Base-by-base conservation (phyloP, 2,888 invertebrate genomes). In the Colletes collaris region DNA sequence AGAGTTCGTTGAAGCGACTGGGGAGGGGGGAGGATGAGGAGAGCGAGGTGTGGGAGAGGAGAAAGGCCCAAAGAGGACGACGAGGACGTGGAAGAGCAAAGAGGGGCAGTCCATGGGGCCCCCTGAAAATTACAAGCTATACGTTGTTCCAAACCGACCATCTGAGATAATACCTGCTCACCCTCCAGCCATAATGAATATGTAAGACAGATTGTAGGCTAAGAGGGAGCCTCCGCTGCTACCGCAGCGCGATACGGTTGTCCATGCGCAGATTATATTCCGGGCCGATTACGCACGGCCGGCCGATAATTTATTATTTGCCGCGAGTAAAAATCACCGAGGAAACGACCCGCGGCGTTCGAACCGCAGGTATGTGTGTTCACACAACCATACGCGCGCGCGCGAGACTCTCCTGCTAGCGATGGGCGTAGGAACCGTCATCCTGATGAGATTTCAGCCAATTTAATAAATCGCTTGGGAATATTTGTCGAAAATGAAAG, bases 201-300 rank as follows among this genome's bases (percentile, higher is more conserved):
- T 92, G 93, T 92, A 93, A 92, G 92, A 92, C 92, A 92, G 92
- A 92, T 92, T 93, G 92, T 92, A 92, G 92, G 89, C 92, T 92
- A 92, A 92, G 92, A 92, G 92, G 90, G 90, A 92, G 90, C 91
- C 90, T 91, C 89, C 86, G 88, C 86, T 82, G 91, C 92, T 92
- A 92, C 92, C 87, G 92, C 92, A 90, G 91, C 91, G 91, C 90
- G 92, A 92, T 92, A 92, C 91, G 92, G 90, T 91, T 91, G 92
- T 92, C 91, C 91, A 90, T 91, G 88, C 88, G 87, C 88, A 90
- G 91, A 91, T 92, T 91, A 90, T 89, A 89, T 90, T 91, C 89
- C 86, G 81, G 79, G 79, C 83, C 87, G 85, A 86, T 88, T 86
- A 86, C 86, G 83, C 82, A 88, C 84, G 81, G 82, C 80, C 76